phyloP scores from a whole-genome alignment of 2,113 vertebrate species.

The Furnarius figulus region DNA sequence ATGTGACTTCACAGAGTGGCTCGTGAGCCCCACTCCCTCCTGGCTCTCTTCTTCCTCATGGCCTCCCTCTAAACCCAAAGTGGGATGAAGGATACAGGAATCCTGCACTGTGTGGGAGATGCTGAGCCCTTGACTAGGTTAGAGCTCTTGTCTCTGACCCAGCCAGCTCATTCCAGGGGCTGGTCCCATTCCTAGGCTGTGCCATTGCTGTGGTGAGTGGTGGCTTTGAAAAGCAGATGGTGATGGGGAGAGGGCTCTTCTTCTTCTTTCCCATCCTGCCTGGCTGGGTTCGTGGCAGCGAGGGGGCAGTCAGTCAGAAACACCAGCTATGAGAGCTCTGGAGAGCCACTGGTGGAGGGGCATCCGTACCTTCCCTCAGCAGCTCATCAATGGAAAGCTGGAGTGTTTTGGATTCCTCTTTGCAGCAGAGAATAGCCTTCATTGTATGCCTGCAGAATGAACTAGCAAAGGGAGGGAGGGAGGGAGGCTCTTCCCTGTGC shows the following conservation, averaged over 20 bases:
- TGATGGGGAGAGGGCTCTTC: not conserved
- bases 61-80: not conserved
- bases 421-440: not conserved
- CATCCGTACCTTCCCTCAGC: slow-evolving; percentile 7
- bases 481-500: not conserved
- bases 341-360: not conserved
- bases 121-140: not conserved
- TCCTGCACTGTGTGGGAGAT: not conserved
- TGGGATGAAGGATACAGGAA: not conserved
- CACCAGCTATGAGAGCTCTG: not conserved
- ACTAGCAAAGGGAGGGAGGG: not conserved
- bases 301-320: slow-evolving; percentile 12
- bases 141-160: not conserved
- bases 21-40: not conserved
- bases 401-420: slow-evolving; percentile 1
- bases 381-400: not conserved
- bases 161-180: not conserved
- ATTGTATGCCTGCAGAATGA: not conserved
- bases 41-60: not conserved
- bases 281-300: not conserved
- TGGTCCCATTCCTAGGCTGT: not conserved
- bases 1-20: rapidly evolving
- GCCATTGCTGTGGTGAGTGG: not conserved
- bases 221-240: not conserved
- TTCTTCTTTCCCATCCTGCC: not conserved